Conservation (phyloP, 1,140 invertebrate species). For the Drosophila pseudoobscura region DNA sequence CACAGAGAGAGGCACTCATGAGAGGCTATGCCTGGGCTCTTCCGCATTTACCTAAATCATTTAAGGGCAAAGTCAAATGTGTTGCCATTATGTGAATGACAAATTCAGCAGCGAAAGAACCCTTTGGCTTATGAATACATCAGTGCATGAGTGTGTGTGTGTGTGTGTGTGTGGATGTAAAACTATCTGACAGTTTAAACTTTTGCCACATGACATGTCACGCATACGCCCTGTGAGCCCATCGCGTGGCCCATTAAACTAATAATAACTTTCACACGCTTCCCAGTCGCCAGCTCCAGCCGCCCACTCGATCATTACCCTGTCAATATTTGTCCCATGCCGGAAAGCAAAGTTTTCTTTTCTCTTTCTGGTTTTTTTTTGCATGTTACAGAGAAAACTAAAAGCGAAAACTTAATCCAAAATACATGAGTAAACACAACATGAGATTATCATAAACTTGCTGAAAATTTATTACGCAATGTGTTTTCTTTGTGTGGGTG, state of each 20-base stretch:
- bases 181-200: constrained; percentile 38
- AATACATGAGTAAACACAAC: constrained; percentile 52
- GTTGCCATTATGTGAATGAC: constrained; percentile 20
- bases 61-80: constrained; percentile 38
- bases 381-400: constrained; percentile 45
- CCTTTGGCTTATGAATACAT: constrained; percentile 29
- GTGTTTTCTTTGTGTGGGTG: background rate
- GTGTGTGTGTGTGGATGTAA: background rate
- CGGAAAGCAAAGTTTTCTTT: constrained; percentile 8
- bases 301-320: constrained; percentile 20
- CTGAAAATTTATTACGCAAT: constrained; percentile 39
- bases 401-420: constrained; percentile 48
- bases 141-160: background rate
- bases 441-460: constrained; percentile 50
- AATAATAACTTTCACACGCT: constrained; percentile 43
- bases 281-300: background rate
- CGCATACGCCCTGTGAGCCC: constrained; percentile 33
- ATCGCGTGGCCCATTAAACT: constrained; percentile 32
- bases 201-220: constrained; percentile 44
- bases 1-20: too few relatives aligned
- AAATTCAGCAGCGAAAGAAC: constrained; percentile 22
- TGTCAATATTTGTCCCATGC: constrained; percentile 32
- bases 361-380: constrained; percentile 13
- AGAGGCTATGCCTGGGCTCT: too few relatives aligned
- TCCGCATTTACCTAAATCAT: constrained; percentile 20